Conservation (phyloP, 2,888 invertebrate species). For the Scaptomyza cyrtandrae region DNA sequence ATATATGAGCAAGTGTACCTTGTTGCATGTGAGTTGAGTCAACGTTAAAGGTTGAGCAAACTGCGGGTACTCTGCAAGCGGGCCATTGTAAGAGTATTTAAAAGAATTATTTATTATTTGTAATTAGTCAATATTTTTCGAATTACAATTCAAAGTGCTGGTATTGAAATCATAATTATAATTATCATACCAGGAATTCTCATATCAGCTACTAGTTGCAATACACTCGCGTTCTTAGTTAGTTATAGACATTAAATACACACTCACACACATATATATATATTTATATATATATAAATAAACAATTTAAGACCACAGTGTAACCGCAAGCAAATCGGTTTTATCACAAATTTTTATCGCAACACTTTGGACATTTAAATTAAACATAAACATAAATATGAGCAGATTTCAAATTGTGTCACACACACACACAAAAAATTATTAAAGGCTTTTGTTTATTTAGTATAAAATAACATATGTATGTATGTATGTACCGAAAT, state of each 20-base stretch:
- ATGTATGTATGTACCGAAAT: neutral
- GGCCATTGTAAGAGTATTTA: conserved; percentile 2
- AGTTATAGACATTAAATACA: conserved; percentile 3
- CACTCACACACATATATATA: too few species aligned
- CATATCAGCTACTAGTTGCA: conserved; percentile 4
- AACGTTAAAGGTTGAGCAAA: conserved; percentile 13
- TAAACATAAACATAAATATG: conserved; percentile 15
- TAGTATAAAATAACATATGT: conserved; percentile 36
- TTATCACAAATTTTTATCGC: conserved; percentile 42
- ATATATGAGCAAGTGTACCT: conserved; percentile 7
- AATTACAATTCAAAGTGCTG: conserved; percentile 26
- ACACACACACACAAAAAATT: too few species aligned
- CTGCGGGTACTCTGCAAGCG: conserved; percentile 28
- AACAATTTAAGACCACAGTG: conserved; percentile 15
- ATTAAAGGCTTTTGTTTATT: conserved; percentile 33
- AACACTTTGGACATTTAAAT: conserved; percentile 7
- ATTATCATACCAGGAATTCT: conserved; percentile 1
- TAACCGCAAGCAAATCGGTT: conserved; percentile 38
- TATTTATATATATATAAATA: neutral
- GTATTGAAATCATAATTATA: conserved; percentile 20
- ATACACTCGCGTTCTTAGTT: neutral
- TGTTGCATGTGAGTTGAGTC: conserved; percentile 11
- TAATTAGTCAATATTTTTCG: conserved; percentile 25
- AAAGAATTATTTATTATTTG: neutral
- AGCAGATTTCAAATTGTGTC: too few species aligned